These are phyloP conservation scores for Paradisaea rubra DNA, from an alignment of 2,113 vertebrate species.

Conservation along the genomic window DNA sequence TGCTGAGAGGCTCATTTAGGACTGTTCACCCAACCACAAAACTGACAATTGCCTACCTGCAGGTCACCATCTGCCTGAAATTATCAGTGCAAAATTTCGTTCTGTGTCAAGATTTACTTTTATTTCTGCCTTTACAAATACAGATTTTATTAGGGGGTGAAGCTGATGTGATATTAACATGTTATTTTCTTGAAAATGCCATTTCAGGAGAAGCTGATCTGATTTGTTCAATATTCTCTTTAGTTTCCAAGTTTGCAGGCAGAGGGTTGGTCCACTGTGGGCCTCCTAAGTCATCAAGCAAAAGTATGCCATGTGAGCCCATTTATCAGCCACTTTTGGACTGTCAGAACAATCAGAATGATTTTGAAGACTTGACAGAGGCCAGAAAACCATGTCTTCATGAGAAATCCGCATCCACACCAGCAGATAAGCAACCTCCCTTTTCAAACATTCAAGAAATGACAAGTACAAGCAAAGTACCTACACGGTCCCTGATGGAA, in stretches of 20 bases:
- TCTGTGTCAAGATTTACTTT: neutral
- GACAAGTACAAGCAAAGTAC: conserved; percentile 55
- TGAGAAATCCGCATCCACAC: conserved; percentile 44
- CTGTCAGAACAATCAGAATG: conserved; percentile 45
- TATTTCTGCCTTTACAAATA: neutral
- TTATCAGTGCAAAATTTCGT: neutral
- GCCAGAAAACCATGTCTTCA: conserved; percentile 4
- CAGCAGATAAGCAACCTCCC: conserved; percentile 23
- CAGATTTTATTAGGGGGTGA: neutral
- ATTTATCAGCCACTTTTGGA: conserved; percentile 65
- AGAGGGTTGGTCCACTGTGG: conserved; percentile 61
- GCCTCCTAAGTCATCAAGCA: conserved; percentile 64
- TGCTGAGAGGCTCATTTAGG: neutral
- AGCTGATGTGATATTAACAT: neutral
- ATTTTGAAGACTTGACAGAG: conserved; percentile 42
- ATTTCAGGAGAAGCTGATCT: neutral
- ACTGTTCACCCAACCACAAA: neutral
- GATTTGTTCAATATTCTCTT: neutral
- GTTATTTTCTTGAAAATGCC: neutral
- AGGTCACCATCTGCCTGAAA: neutral
- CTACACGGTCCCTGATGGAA: conserved; percentile 54
- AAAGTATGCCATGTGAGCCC: conserved; percentile 4
- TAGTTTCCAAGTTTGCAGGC: conserved; percentile 74
- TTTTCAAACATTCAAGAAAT: conserved; percentile 46
- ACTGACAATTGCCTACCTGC: accelerated